Evolutionary conservation across 2,797 vertebrate genomes (phyloP).

Genomic region (Chaetodon trifasciatus): DNA sequence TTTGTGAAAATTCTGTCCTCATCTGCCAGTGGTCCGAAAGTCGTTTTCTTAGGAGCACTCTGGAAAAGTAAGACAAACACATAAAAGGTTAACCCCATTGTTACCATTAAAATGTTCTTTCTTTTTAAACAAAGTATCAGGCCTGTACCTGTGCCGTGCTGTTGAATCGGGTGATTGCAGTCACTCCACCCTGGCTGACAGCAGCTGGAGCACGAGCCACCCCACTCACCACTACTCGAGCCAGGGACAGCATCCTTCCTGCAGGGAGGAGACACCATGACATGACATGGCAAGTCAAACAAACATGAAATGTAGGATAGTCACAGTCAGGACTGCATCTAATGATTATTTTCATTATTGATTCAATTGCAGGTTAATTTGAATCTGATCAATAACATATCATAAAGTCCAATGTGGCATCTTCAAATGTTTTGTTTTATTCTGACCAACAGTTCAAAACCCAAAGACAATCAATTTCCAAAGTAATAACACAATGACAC

Average conservation of each 20-base stretch:
- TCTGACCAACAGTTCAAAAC: not conserved
- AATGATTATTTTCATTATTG: not conserved
- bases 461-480: not conserved
- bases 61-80: slow-evolving; percentile 45
- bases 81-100: not conserved
- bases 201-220: slow-evolving; percentile 74
- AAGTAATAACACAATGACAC: not conserved
- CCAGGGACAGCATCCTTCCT: slow-evolving; percentile 84
- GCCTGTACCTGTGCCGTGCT: slow-evolving; percentile 81
- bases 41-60: slow-evolving; percentile 92
- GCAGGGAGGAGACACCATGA: not conserved
- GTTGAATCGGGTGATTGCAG: slow-evolving; percentile 77
- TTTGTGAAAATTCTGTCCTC: slow-evolving; percentile 97
- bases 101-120: not conserved
- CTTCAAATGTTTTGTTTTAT: not conserved
- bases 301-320: not conserved
- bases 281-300: no score
- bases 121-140: not conserved
- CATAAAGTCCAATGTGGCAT: not conserved
- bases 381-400: not conserved
- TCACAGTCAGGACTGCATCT: not conserved
- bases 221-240: slow-evolving; percentile 75
- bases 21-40: slow-evolving; percentile 93
- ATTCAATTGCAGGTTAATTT: not conserved
- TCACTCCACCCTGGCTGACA: slow-evolving; percentile 71